phyloP scores from a whole-genome alignment of 2,797 vertebrate genomes.

The Malurus splendens region DNA sequence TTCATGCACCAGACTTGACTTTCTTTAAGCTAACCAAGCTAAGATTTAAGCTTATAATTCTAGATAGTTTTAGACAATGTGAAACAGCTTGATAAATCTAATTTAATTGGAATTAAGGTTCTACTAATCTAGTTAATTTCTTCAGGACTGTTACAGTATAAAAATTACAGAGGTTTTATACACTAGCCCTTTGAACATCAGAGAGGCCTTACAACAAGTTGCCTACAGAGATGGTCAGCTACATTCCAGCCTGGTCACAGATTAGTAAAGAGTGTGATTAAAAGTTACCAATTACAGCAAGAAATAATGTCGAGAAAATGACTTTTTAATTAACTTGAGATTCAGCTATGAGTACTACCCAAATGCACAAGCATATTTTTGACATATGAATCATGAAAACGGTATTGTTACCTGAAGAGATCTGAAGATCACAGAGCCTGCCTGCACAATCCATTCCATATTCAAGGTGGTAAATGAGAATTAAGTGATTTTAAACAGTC shows the following conservation, averaged over 20 bases:
- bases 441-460: not conserved
- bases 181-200: not conserved
- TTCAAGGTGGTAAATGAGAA: not conserved
- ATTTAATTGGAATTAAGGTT: not conserved
- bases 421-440: not conserved
- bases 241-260: not conserved
- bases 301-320: not conserved
- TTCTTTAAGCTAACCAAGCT: not conserved
- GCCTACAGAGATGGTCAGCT: not conserved
- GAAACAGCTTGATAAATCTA: not conserved
- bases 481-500: not conserved
- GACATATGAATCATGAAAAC: not conserved
- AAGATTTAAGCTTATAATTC: not conserved
- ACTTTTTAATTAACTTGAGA: not conserved
- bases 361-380: not conserved
- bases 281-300: not conserved
- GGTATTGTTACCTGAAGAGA: not conserved
- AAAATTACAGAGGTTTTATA: not conserved
- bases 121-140: not conserved
- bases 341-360: not conserved
- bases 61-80: not conserved
- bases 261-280: not conserved
- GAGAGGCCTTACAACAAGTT: not conserved
- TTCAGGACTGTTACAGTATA: not conserved
- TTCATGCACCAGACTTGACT: not conserved